Evolutionary conservation across 1,140 invertebrate species (phyloP), one percentile per base, ranked within the genome.

Genomic region (Drosophila sp.): DNA sequence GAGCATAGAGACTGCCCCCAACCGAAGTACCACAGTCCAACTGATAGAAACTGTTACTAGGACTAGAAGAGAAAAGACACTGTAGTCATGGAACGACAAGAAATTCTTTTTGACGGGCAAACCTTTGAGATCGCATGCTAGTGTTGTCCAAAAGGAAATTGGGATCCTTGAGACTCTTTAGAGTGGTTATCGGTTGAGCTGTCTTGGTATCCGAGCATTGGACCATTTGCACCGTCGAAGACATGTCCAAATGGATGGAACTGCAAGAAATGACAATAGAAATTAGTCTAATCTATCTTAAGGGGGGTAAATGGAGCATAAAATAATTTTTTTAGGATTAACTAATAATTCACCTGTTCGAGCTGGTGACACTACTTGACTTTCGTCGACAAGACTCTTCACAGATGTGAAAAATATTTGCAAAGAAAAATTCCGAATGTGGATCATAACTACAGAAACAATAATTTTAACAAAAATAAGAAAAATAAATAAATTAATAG

Each of bases 221-320:
- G 2, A 92, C 91, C 91, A 92, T 92, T 79, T 92, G 91, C 8
- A 92, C 91, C 0, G 91, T 91, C n/a, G 90, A 91, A 0, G 87
- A 71, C 73, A 77, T 66, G 23, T 79, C 85, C 56, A 80, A 60
- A 25, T 76, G 60, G 0, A 78, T 32, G 0, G 79, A 87, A 55
- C 87, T 90, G 41, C 3, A 66, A 75, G 17, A 17, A 3, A 0
- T 58, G 17, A 10, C 11, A 33, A 38, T 8, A 0, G 10, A 50
- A 56, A 30, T 41, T 11, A 23, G 1, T n/a, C 4, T 8, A 0
- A 27, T 6, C 2, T 7, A 0, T 17, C 5, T 7, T 6, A 32
- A 27, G 11, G 0, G 56, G 5, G 29, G 27, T 0, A 63, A 41
- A 55, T 7, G 8, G 32, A 1, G 3, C 10, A 1, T 41, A 4